A percentile compares a stretch with the other conserved stretches of the same genome.
Conservation (phyloP, 2,888 invertebrate species). For the Chrysina gloriosa region DNA sequence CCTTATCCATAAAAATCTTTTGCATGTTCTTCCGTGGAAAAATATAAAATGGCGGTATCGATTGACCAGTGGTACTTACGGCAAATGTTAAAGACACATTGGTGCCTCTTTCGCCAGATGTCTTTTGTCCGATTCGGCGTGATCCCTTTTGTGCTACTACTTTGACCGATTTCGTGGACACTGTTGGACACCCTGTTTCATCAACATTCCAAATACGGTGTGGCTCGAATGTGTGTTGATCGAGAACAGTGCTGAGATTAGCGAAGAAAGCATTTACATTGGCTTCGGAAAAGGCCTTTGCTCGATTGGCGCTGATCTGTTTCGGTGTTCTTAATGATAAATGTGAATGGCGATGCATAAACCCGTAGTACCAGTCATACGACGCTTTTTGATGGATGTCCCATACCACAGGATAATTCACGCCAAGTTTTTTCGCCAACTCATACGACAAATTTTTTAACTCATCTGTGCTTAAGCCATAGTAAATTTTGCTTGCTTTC, state of each 20-base stretch:
- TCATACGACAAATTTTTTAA: constrained; percentile 38
- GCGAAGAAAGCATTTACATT: constrained; percentile 21
- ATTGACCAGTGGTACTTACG: constrained; percentile 16
- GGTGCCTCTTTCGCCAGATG: constrained; percentile 37
- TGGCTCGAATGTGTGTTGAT: constrained; percentile 7
- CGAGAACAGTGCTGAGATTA: constrained; percentile 46
- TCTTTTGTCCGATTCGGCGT: constrained; percentile 53
- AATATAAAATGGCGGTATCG: constrained; percentile 49
- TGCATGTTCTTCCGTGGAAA: constrained; percentile 50
- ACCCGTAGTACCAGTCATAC: constrained; percentile 4
- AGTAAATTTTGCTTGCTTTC: constrained; percentile 29
- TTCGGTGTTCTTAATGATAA: constrained; percentile 17
- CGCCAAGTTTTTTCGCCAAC: constrained; percentile 39
- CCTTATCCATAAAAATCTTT: constrained; percentile 43
- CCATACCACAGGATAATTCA: constrained; percentile 33
- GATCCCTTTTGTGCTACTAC: constrained; percentile 51
- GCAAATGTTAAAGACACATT: constrained; percentile 12
- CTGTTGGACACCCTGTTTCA: constrained; percentile 13
- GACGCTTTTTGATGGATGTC: constrained; percentile 1
- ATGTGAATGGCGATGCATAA: constrained; percentile 21
- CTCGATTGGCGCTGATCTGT: neutral
- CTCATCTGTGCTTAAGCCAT: constrained; percentile 40
- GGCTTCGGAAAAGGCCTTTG: constrained; percentile 6
- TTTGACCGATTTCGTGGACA: constrained; percentile 49
- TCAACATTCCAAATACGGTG: constrained; percentile 12